Base-by-base conservation (phyloP, 2,113 vertebrate species). In the Thalassoma bifasciatum region DNA sequence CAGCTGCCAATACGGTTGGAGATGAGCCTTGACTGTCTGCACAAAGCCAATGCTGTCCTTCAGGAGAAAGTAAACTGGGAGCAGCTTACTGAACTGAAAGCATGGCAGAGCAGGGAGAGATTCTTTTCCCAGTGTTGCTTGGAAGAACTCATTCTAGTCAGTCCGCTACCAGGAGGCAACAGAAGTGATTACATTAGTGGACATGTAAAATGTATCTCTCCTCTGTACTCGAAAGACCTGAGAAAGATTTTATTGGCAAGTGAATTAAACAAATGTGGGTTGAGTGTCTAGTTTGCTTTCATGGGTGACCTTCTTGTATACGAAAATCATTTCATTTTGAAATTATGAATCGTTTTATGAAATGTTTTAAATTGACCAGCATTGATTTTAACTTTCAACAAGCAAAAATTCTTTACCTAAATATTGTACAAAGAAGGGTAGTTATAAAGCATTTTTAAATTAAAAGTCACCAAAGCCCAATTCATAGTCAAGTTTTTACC, bases 1-100 rank as follows among this genome's bases (percentile, higher is more conserved):
- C 71, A 74, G 80, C 59, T 87, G 83, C 72, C 83, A 87, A 62
- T 83, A 53, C 77, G 52, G 60, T 67, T 76, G 66, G 78, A 84
- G 53, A 79, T 63, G 61, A 56, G 36, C 66, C 60, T 73, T 46
- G 49, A 72, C 60, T 62, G 36, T 64, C 40, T 46, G 58, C 56
- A 36, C 26, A 65, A 38, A 66, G 40, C 50, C 62, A 42, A 47
- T 14, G 11, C 36, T 66, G 49, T 79, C 78, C 47, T 26, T 79
- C 73, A 62, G 26, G 38, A 72, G 24, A 17, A 36, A 24, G 17
- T 37, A 62, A 51, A 72, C 26, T 66, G 72, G 69, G 54, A 72
- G 68, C 64, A 70, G 52, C n/a, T n/a, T n/a, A 81, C 30, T 24
- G 51, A 65, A 65, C 44, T 52, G 44, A 22, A 60, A 22, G 44